Evolutionary conservation across 2,888 invertebrate genomes (phyloP), one percentile per base, ranked within the genome.

Genomic region (Diplazon laetatorius): DNA sequence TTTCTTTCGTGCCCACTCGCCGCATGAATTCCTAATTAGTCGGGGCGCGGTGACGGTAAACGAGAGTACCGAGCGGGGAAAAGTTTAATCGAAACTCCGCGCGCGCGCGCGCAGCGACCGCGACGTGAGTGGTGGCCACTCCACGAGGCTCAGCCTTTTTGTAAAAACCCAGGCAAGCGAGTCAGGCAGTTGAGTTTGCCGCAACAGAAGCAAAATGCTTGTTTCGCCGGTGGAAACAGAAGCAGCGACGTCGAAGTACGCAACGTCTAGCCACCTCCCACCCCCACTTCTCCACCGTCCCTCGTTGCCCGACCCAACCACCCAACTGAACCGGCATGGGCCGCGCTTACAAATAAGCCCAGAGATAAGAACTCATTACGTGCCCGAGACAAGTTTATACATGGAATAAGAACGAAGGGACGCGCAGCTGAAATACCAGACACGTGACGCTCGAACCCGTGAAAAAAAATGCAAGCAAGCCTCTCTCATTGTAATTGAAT

Each of bases 401-500:
- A 25, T 35, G 37, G 30, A 16, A 55, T 14, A 14, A 42, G 35
- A 55, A 77, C n/a, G n/a, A 10, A 46, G 46, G 37, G 16, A 9
- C 6, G 20, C 39, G 42, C 14, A 42, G 20, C 22, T 37, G 18
- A 8, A 30, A 12, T 12, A 16, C 20, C 0, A 52, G 35, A 52
- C 71, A 57, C 52, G 65, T 60, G 44, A 20, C 25, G 30, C n/a
- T n/a, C 71, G 20, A 59, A 70, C 66, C 55, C 65, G 68, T 70
- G 63, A 46, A 62, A 55, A n/a, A n/a, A 78, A 62, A 70, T 78
- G 72, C 72, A 57, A 62, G 68, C 69, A 65, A 83, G 82, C 83
- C 82, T 80, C 82, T 80, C 81, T 82, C 77, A 75, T 69, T 80
- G 82, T 84, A 86, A 86, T 86, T 85, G 86, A 86, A 86, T 83